Percentiles rank a stretch among this genome's conserved stretches.
These are phyloP conservation scores for Polia nebulosa DNA, from an alignment of 2,888 invertebrate species.

Conservation along the genomic window DNA sequence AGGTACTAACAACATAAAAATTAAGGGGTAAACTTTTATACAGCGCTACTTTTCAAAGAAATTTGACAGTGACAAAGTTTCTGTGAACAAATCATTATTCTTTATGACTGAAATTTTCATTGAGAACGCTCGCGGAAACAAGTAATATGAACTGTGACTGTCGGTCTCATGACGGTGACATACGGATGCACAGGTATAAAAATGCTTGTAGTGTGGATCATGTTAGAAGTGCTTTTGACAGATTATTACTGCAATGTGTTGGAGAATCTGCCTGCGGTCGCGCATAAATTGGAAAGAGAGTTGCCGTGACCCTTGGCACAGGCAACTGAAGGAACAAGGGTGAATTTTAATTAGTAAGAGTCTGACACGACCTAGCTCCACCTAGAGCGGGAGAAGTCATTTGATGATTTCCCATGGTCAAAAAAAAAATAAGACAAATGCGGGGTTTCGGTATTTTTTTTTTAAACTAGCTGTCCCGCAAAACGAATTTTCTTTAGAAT, in stretches of 20 bases:
- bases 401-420: too few species aligned
- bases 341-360: too few species aligned
- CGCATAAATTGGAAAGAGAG: too few species aligned
- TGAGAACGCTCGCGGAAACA: slow-evolving; percentile 70
- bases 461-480: too few species aligned
- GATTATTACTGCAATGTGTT: background rate
- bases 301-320: too few species aligned
- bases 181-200: slow-evolving; percentile 22
- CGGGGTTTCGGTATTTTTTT: too few species aligned
- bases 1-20: slow-evolving; percentile 40
- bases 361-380: too few species aligned
- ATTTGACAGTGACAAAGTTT: slow-evolving; percentile 58
- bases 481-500: too few species aligned
- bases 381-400: too few species aligned
- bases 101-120: slow-evolving; percentile 75
- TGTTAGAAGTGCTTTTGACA: background rate
- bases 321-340: too few species aligned
- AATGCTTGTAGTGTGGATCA: slow-evolving; percentile 15
- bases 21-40: slow-evolving; percentile 55
- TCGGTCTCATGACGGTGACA: slow-evolving; percentile 54
- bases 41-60: slow-evolving; percentile 51
- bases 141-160: slow-evolving; percentile 74
- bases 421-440: too few species aligned
- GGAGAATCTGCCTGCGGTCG: too few species aligned
- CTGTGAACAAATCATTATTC: slow-evolving; percentile 74